Conservation (phyloP, 2,797 vertebrate genomes). For the Agapornis canus region DNA sequence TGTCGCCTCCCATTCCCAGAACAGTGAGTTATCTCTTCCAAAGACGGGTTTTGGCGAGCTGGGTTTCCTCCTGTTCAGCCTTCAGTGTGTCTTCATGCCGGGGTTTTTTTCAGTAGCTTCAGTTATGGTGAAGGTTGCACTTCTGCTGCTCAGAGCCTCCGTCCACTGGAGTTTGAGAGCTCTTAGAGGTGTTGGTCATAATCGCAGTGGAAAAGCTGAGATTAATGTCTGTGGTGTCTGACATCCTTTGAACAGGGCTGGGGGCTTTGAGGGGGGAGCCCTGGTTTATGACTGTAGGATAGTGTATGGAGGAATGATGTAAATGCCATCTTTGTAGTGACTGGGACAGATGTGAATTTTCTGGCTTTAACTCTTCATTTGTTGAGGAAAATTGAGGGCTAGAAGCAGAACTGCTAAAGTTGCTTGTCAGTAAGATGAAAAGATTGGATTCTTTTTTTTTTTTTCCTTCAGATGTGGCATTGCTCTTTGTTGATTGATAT, state of each 20-base stretch:
- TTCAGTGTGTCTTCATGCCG: fast-evolving
- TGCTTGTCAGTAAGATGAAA: conserved; percentile 5
- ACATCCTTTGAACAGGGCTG: not conserved
- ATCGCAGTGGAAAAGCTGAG: not conserved
- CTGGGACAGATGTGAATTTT: conserved; percentile 22
- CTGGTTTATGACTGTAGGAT: not conserved
- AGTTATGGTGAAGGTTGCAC: not conserved
- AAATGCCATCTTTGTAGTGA: conserved; percentile 3
- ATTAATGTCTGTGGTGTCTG: not conserved
- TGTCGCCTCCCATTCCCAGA: conserved; percentile 96
- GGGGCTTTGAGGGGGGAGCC: not conserved
- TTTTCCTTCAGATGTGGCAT: not conserved
- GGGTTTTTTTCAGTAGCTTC: not conserved
- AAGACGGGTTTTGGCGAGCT: not conserved
- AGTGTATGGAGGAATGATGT: not conserved
- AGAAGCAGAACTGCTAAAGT: not conserved
- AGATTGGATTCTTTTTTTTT: not conserved
- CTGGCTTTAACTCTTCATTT: conserved; percentile 4
- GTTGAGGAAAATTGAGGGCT: not conserved
- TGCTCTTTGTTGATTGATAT: not conserved
- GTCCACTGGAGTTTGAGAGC: not conserved
- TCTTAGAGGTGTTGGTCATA: not conserved
- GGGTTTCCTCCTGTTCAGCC: not conserved
- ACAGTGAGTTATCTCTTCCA: conserved; percentile 87
- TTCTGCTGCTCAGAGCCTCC: not conserved